Conservation (phyloP, 2,797 vertebrate genomes). For the Eutrigla gurnardus region DNA sequence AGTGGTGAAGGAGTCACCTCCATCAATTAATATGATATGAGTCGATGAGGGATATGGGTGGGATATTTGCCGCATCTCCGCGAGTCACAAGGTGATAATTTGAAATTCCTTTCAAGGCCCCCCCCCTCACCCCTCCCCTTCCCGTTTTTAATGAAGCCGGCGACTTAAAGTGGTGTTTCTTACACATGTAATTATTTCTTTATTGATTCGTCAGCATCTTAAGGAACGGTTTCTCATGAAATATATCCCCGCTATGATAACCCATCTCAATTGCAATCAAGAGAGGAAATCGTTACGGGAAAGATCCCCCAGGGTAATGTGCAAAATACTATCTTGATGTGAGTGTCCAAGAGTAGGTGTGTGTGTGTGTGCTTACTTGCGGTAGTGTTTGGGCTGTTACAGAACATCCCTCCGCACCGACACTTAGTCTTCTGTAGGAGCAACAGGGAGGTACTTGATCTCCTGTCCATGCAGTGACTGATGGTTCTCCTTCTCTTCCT, state of each 20-base stretch:
- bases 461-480: conserved; percentile 56
- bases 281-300: conserved; percentile 72
- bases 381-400: conserved; percentile 21
- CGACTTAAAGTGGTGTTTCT: conserved; percentile 71
- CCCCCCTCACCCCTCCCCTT: background rate
- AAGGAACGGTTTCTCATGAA: conserved; percentile 67
- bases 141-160: conserved; percentile 67
- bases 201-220: conserved; percentile 79
- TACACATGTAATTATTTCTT: conserved; percentile 79
- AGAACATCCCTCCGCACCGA: conserved; percentile 39
- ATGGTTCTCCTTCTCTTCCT: conserved; percentile 41
- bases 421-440: conserved; percentile 51
- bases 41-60: conserved; percentile 56
- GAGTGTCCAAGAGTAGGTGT: conserved; percentile 42
- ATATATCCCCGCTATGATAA: conserved; percentile 70
- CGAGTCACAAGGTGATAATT: conserved; percentile 63
- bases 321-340: conserved; percentile 44
- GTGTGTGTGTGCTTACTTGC: conserved; percentile 8
- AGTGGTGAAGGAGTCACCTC: conserved; percentile 64
- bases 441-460: conserved; percentile 59
- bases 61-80: conserved; percentile 55
- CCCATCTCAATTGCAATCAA: conserved; percentile 67
- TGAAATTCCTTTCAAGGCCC: conserved; percentile 64
- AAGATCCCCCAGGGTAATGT: conserved; percentile 48
- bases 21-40: conserved; percentile 75